Base-by-base conservation (phyloP, 1,140 invertebrate species). In the Bactericera cockerelli region DNA sequence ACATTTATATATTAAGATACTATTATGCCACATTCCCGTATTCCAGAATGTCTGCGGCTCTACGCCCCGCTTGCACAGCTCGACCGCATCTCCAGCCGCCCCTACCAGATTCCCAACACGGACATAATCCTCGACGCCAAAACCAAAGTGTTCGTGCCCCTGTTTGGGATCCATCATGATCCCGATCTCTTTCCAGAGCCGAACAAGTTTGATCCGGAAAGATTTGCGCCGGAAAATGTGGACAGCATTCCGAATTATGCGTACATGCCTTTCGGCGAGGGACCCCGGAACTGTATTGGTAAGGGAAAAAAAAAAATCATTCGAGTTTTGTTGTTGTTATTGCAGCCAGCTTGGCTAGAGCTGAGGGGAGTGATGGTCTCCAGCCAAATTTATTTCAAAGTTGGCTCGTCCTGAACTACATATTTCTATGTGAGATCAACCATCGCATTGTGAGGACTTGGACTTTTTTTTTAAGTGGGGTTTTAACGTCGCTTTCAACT, bases 201-300 rank as follows among this genome's bases (percentile, higher is more conserved):
- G 3, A 74, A 79, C 38, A 68, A 67, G 26, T 86, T 81, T 65
- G 74, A 83, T 68, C 83, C 83, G 0, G 79, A 83, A 58, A 69
- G 81, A 59, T 86, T 85, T 36, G 42, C 19, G 4, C 55, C 36
- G 11, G 53, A 63, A 28, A 59, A 59, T 16, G 57, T 26, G 55
- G 14, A 16, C 25, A 26, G 26, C 2, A 59, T 39, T 14, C 26
- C 26, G 10, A 3, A 26, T 26, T 71, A 64, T 55, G 57, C 58
- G 1, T 81, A 77, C 66, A 63, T 84, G 54, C 82, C 81, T 1
- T 83, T 83, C 64, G 76, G 78, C 0, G 76, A 78, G 25, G 79
- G 79, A 2, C 72, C 74, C 1, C 71, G 79, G 59, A 76, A 76
- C 59, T 82, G 81, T 63, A 79, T 81, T 8, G 64, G 64, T 62